phyloP scores from a whole-genome alignment of 2,113 vertebrate species.

The Drymodes brunneopygia region DNA sequence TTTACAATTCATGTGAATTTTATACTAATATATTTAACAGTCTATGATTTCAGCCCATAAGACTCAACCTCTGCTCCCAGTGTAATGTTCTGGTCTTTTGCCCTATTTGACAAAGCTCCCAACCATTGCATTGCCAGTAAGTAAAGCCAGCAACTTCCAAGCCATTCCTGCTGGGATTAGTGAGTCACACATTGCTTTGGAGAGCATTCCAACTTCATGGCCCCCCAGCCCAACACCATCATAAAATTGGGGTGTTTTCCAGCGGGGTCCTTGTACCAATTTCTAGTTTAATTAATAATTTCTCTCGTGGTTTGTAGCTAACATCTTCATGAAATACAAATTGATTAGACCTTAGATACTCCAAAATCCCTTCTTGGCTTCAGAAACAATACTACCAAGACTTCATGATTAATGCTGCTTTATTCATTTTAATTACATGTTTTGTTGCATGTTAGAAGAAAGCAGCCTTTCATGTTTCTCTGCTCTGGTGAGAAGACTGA shows the following conservation, averaged over 20 bases:
- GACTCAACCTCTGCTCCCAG: not conserved
- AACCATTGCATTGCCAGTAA: not conserved
- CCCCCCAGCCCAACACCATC: not conserved
- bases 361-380: not conserved
- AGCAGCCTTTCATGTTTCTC: not conserved
- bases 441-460: not conserved
- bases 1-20: not conserved
- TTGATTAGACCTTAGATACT: not conserved
- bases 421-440: not conserved
- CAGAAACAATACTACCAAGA: not conserved
- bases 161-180: not conserved
- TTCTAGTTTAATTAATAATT: not conserved
- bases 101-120: not conserved
- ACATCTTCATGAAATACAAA: not conserved
- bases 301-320: not conserved
- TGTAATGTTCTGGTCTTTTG: not conserved
- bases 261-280: not conserved
- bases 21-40: not conserved
- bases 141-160: not conserved
- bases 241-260: not conserved
- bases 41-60: not conserved
- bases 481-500: not conserved
- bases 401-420: not conserved
- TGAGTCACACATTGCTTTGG: not conserved
- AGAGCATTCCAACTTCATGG: not conserved